phyloP scores from a whole-genome alignment of 1,140 invertebrate species.

The Aphelinus certus region DNA sequence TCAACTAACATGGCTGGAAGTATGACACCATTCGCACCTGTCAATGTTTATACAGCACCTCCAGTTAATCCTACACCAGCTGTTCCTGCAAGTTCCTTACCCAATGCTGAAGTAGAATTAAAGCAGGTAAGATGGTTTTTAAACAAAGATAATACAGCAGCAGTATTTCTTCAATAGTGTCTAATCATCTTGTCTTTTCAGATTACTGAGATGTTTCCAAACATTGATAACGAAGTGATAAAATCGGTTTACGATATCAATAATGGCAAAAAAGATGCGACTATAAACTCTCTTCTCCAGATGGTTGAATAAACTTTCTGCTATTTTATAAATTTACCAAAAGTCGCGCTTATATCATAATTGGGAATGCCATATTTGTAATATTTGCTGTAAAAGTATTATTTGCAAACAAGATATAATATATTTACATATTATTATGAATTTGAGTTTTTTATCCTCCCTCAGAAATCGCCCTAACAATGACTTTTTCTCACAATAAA shows the following conservation, averaged over 20 bases:
- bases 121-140: slow-evolving; percentile 71
- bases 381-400: slow-evolving; percentile 48
- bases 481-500: neutral
- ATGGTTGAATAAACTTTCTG: slow-evolving; percentile 74
- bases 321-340: slow-evolving; percentile 27
- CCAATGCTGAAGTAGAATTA: slow-evolving; percentile 75
- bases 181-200: slow-evolving; percentile 60
- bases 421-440: slow-evolving; percentile 53
- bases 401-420: slow-evolving; percentile 50
- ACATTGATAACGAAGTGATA: slow-evolving; percentile 91
- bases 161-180: neutral
- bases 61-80: slow-evolving; percentile 52
- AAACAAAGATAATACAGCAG: neutral
- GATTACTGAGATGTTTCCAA: slow-evolving; percentile 96
- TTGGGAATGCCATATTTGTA: slow-evolving; percentile 51
- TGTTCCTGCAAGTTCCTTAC: slow-evolving; percentile 57
- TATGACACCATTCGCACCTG: slow-evolving; percentile 57
- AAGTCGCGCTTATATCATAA: slow-evolving; percentile 35
- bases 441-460: neutral
- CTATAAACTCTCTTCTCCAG: slow-evolving; percentile 91
- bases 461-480: too few species aligned
- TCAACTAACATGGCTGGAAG: slow-evolving; percentile 59
- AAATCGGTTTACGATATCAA: slow-evolving; percentile 91
- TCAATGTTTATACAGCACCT: slow-evolving; percentile 64
- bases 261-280: slow-evolving; percentile 87